These are phyloP conservation scores for Desmophyllum pertusum DNA, from an alignment of 92 coral and sea anemone species.

Conservation along the genomic window DNA sequence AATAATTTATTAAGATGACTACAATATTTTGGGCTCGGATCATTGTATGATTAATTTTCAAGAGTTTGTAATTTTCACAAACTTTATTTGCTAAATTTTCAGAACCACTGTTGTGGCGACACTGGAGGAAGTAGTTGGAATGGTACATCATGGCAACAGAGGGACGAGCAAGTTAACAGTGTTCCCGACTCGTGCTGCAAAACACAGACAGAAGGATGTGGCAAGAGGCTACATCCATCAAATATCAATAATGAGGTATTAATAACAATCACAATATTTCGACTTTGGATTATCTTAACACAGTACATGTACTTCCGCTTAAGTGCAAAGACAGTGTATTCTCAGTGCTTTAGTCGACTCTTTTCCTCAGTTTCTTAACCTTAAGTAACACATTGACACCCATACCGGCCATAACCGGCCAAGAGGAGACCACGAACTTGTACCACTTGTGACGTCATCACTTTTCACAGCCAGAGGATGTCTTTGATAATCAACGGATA, in stretches of 20 bases:
- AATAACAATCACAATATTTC: not conserved
- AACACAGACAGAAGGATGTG: slow-evolving; percentile 70
- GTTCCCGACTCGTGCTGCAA: slow-evolving; percentile 99
- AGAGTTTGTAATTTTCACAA: not conserved
- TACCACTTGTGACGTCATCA: no score
- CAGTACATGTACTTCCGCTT: no score
- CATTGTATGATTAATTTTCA: not conserved
- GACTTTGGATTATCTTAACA: no score
- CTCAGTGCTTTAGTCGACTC: no score
- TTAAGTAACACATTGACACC: no score
- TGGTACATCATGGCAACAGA: slow-evolving; percentile 83
- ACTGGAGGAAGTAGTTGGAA: slow-evolving; percentile 81
- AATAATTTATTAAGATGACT: no score
- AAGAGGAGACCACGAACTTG: no score
- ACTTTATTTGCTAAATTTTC: not conserved
- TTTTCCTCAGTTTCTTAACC: no score
- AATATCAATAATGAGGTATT: slow-evolving; percentile 79
- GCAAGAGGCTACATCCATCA: slow-evolving; percentile 83
- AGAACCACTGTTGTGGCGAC: slow-evolving; percentile 97
- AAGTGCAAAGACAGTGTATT: no score
- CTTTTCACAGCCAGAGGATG: no score
- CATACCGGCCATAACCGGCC: no score
- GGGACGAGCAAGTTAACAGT: slow-evolving; percentile 55
- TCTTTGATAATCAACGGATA: no score
- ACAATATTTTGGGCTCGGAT: not conserved